These are phyloP conservation scores for Drosophila melanica DNA, from an alignment of 1,140 invertebrate genomes.

Conservation along the genomic window DNA sequence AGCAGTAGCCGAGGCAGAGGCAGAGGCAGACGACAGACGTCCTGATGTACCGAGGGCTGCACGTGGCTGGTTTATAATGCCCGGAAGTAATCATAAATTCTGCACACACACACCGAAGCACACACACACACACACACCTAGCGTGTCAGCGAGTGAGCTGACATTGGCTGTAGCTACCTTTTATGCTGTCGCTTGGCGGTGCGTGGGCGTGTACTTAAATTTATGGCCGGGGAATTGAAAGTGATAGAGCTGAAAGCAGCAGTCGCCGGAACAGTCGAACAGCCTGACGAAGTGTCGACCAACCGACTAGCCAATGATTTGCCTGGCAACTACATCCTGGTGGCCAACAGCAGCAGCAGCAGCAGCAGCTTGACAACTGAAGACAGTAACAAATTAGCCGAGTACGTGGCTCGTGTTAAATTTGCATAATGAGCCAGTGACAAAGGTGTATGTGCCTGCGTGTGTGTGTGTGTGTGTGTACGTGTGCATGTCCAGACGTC, in stretches of 20 bases:
- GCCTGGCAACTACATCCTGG: slow-evolving; percentile 43
- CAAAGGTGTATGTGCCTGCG: slow-evolving; percentile 57
- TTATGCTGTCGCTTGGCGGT: slow-evolving; percentile 22
- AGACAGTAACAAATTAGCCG: slow-evolving; percentile 80
- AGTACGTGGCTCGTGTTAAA: slow-evolving; percentile 69
- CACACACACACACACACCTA: slow-evolving; percentile 23
- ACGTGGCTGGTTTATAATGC: slow-evolving; percentile 76
- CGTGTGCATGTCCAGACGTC: slow-evolving; percentile 24
- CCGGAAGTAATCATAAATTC: slow-evolving; percentile 82
- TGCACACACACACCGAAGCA: slow-evolving; percentile 39
- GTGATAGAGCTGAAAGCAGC: slow-evolving; percentile 80
- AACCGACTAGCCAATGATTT: slow-evolving; percentile 39
- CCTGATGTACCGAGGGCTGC: slow-evolving; percentile 27
- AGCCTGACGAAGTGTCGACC: slow-evolving; percentile 35
- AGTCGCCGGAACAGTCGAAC: slow-evolving; percentile 8
- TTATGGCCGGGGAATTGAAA: slow-evolving; percentile 80
- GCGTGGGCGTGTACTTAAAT: slow-evolving; percentile 65
- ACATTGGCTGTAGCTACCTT: slow-evolving; percentile 64
- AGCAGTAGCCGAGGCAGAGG: slow-evolving; percentile 34
- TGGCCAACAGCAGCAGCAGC: slow-evolving; percentile 43
- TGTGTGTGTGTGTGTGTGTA: slow-evolving; percentile 21
- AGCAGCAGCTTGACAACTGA: slow-evolving; percentile 69
- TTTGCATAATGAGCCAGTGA: slow-evolving; percentile 81
- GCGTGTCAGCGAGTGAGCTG: slow-evolving; percentile 37
- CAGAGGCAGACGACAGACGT: slow-evolving; percentile 31